These are phyloP conservation scores for Chaenogobius annularis DNA, from an alignment of 2,113 vertebrate genomes.

Conservation along the genomic window DNA sequence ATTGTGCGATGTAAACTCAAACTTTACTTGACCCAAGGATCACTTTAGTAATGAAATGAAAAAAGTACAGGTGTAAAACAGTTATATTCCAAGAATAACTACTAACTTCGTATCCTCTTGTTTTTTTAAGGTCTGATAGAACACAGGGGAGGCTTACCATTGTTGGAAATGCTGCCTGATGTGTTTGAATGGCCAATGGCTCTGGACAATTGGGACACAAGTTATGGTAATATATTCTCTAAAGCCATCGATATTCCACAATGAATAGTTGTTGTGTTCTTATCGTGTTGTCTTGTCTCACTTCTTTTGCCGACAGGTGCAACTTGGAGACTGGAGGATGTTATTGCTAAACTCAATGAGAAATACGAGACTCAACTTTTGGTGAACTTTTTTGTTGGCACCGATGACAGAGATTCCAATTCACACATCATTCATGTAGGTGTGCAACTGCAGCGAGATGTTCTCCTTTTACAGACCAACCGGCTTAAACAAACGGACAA, in stretches of 20 bases:
- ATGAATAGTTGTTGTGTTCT: neutral
- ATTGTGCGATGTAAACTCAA: neutral
- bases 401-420: conserved; percentile 89
- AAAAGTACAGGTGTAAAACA: too few relatives aligned
- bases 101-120: neutral
- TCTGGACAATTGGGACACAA: conserved; percentile 80
- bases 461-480: neutral
- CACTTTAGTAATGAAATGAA: neutral
- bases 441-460: conserved; percentile 47
- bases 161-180: conserved; percentile 80
- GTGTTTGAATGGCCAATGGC: conserved; percentile 91
- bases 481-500: neutral
- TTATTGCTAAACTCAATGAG: conserved; percentile 84
- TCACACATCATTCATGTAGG: conserved; percentile 93
- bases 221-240: conserved; percentile 74
- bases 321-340: conserved; percentile 84
- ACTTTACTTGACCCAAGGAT: neutral
- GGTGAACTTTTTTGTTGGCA: conserved; percentile 89
- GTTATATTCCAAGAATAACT: neutral
- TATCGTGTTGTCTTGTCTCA: neutral
- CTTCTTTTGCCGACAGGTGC: conserved; percentile 67
- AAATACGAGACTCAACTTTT: conserved; percentile 89
- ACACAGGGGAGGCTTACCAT: conserved; percentile 81
- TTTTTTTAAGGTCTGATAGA: conserved; percentile 83
- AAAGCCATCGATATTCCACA: neutral